Conservation (phyloP, 2,797 vertebrate genomes). For the Knipowitschia caucasica region DNA sequence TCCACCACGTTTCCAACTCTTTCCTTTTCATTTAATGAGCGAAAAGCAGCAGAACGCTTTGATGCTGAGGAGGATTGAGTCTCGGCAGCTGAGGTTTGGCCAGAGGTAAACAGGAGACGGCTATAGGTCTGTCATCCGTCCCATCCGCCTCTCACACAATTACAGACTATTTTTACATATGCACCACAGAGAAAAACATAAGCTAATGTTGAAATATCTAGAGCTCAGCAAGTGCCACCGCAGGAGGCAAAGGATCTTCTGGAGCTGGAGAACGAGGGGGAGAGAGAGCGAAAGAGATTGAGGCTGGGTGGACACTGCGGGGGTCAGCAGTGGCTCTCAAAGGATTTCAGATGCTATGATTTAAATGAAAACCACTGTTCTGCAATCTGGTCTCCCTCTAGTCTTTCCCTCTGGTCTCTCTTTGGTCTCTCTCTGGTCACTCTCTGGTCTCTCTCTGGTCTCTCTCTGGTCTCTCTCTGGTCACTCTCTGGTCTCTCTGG, state of each 20-base stretch:
- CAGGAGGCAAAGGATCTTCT: neutral
- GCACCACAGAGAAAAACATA: constrained; percentile 21
- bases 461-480: too few relatives aligned
- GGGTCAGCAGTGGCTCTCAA: too few relatives aligned
- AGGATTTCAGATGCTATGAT: too few relatives aligned
- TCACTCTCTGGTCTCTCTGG: too few relatives aligned
- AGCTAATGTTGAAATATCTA: constrained; percentile 4
- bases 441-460: too few relatives aligned
- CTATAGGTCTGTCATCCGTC: constrained; percentile 10
- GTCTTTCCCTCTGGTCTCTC: too few relatives aligned
- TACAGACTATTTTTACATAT: constrained; percentile 45
- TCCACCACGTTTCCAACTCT: constrained; percentile 12
- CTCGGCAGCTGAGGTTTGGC: constrained; percentile 13
- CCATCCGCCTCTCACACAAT: constrained; percentile 27
- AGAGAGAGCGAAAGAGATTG: too few relatives aligned
- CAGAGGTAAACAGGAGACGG: constrained; percentile 51
- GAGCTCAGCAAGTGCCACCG: constrained; percentile 13
- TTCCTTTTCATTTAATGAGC: constrained; percentile 31
- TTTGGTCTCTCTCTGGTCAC: too few relatives aligned
- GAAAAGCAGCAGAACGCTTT: constrained; percentile 19
- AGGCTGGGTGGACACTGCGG: too few relatives aligned
- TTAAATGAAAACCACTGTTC: too few relatives aligned
- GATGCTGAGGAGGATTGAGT: constrained; percentile 33
- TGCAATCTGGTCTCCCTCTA: too few relatives aligned
- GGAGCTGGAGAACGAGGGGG: too few relatives aligned